Conservation (phyloP, 2,113 vertebrate species). For the Zapornia atra region DNA sequence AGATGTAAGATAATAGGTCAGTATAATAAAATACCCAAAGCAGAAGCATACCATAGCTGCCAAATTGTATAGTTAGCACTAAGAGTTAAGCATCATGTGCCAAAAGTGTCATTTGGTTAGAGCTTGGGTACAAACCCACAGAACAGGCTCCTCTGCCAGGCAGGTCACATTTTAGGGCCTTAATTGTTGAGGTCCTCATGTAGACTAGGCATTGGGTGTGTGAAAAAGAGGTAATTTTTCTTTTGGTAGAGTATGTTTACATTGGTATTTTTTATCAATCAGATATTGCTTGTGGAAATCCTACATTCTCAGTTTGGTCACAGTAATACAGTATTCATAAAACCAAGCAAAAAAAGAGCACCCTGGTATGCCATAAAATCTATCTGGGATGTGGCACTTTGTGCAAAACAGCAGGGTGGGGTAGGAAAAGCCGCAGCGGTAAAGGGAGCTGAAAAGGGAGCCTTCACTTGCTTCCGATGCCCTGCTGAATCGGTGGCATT, state of each 20-base stretch:
- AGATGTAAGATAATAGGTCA: constrained; percentile 6
- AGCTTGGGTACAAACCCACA: not conserved
- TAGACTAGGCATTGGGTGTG: not conserved
- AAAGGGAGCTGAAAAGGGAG: not conserved
- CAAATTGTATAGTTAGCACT: not conserved
- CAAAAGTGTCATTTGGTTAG: not conserved
- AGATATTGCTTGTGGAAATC: not conserved
- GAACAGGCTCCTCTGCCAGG: not conserved
- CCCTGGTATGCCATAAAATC: not conserved
- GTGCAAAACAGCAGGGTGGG: not conserved
- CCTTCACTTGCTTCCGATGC: not conserved
- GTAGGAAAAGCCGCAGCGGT: not conserved
- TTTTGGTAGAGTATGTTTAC: not conserved
- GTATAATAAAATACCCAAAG: not conserved
- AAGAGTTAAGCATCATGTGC: not conserved
- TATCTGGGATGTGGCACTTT: not conserved
- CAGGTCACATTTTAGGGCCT: not conserved
- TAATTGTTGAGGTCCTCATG: not conserved
- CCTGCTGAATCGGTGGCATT: not conserved
- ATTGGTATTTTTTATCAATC: not conserved
- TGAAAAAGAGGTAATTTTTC: not conserved
- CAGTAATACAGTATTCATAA: not conserved
- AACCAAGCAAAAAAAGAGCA: not conserved
- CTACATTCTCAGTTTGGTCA: not conserved
- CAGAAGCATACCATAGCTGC: not conserved